These are phyloP conservation scores for Trichechus manatus DNA, from an alignment of 2,113 vertebrate genomes.

Conservation along the genomic window DNA sequence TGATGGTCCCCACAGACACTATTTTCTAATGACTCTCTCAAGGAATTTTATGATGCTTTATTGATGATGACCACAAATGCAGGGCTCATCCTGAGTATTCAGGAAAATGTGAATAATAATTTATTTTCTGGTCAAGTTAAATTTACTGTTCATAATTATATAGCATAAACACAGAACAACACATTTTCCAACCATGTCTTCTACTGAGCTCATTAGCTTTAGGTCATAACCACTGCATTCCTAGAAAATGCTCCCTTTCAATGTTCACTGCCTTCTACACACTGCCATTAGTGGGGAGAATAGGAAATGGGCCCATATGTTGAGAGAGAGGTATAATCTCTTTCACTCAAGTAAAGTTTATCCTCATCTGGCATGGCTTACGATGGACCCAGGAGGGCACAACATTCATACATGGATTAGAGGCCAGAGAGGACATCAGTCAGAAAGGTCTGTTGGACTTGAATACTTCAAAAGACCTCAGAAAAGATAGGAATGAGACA, in stretches of 20 bases:
- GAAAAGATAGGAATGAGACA: neutral
- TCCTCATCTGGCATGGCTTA: neutral
- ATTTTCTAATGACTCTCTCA: neutral
- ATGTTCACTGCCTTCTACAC: neutral
- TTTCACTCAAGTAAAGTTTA: neutral
- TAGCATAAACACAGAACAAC: neutral
- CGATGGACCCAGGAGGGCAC: neutral
- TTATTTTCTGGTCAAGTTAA: conserved; percentile 11
- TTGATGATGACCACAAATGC: neutral
- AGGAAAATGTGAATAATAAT: neutral
- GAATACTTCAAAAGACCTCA: neutral
- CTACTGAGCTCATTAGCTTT: conserved; percentile 6
- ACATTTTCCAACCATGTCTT: conserved; percentile 8
- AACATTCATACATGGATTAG: neutral
- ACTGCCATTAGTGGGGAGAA: neutral
- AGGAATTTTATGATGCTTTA: conserved; percentile 23
- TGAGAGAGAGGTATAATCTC: neutral
- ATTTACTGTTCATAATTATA: neutral
- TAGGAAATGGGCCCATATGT: neutral
- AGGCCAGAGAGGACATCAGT: neutral
- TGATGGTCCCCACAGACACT: neutral
- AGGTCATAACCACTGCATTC: neutral
- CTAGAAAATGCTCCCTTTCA: neutral
- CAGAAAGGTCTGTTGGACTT: neutral
- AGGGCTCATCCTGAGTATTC: neutral